Percentiles rank a stretch among this genome's conserved stretches.
Conservation (phyloP, 2,797 vertebrate species). For the Champsocephalus gunnari region DNA sequence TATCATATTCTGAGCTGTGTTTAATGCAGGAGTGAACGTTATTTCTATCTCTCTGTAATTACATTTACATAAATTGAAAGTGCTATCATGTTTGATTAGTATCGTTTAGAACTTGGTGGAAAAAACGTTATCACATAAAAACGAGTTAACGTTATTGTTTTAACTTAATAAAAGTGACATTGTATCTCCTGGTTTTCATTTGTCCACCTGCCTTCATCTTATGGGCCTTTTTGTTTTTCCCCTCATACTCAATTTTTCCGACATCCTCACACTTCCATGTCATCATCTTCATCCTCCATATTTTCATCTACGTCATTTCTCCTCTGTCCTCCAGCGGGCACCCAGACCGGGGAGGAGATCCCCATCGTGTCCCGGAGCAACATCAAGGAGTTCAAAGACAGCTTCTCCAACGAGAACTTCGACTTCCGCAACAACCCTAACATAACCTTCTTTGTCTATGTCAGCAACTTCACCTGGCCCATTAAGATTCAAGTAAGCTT, state of each 20-base stretch:
- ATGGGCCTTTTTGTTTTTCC: no score
- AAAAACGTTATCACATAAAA: not conserved
- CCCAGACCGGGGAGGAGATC: slow-evolving; percentile 95
- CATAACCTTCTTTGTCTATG: slow-evolving; percentile 98
- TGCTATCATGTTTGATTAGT: not conserved
- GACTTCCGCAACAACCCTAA: slow-evolving; percentile 98
- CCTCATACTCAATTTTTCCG: no score
- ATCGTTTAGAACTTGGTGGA: not conserved
- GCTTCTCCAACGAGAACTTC: slow-evolving; percentile 99
- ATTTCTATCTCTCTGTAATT: not conserved
- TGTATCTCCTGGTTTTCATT: no score
- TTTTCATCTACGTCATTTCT: not conserved
- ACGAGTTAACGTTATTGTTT: not conserved
- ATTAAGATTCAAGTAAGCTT: slow-evolving; percentile 95
- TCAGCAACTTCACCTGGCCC: slow-evolving; percentile 99
- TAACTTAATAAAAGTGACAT: no score
- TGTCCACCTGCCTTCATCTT: no score
- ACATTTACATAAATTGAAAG: not conserved
- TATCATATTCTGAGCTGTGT: not conserved
- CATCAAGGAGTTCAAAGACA: slow-evolving; percentile 98
- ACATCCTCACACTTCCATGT: not conserved
- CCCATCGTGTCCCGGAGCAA: slow-evolving; percentile 94
- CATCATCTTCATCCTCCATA: not conserved
- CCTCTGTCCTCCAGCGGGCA: slow-evolving; percentile 87
- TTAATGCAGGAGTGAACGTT: not conserved